Evolutionary conservation across 2,888 invertebrate species (phyloP), one percentile per base, ranked within the genome.

Genomic region (Drosophila nr. medialis): DNA sequence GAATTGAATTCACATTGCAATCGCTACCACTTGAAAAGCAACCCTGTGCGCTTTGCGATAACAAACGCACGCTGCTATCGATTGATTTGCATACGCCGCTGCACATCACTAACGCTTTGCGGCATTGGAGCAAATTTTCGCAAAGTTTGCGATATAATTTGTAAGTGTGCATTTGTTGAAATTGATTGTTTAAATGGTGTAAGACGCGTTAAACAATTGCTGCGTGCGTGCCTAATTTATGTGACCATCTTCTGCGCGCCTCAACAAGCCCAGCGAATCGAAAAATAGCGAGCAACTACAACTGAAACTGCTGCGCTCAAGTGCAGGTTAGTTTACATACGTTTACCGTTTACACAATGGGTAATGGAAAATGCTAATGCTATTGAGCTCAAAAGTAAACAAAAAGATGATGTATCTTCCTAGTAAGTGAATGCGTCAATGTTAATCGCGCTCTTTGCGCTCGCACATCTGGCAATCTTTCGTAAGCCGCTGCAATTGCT

Each of bases 361-460:
- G 24, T 63, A 76, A 69, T 63, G 71, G 48, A 18, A 61, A 55
- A 45, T 59, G 29, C 21, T 53, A 67, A 66, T 71, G 48, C 67
- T 66, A 50, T 56, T 42, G 56, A 45, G 21, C 11, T 18, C 24
- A 48, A 63, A 68, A 72, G 77, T 80, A 76, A 80, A 82, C 71
- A 68, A 71, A 59, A 55, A 54, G 32, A 72, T 69, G 60, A 45
- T 71, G 60, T 70, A 53, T 72, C 32, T 67, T 68, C 68, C 64
- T 66, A 86, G 79, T 80, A 65, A 79, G 83, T 76, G 48, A 51
- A 75, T 77, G 71, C 83, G 90, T 91, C 90, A 90, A 91, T 91
- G 92, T 87, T 92, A 87, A 87, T 90, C 81, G 89, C 91, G 79
- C 82, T 91, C 49, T 81, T 88, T 70, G 82, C 90, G 81, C 80